phyloP scores from a whole-genome alignment of 2,113 vertebrate species.

The Siniperca chuatsi region DNA sequence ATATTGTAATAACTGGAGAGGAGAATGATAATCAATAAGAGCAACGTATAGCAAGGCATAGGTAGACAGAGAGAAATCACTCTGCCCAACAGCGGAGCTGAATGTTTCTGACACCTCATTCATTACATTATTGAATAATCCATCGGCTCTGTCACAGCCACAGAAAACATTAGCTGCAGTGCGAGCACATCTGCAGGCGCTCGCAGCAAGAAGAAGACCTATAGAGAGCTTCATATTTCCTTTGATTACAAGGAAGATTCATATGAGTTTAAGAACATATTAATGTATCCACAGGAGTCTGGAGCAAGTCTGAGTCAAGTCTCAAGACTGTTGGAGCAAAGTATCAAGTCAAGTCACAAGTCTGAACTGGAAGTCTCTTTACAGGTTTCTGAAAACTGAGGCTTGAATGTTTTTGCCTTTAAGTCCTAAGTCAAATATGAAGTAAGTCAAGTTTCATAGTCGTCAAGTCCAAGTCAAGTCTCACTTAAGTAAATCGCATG shows the following conservation, averaged over 20 bases:
- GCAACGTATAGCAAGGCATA: conserved; percentile 68
- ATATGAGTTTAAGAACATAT: conserved; percentile 39
- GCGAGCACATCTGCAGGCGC: conserved; percentile 48
- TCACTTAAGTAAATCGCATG: not conserved
- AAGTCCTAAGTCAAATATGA: not conserved
- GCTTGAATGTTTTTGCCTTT: not conserved
- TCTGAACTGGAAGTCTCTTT: not conserved
- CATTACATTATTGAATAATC: conserved; percentile 82
- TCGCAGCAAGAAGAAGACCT: conserved; percentile 44
- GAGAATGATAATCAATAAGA: conserved; percentile 82
- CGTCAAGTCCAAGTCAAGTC: not conserved
- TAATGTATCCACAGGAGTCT: conserved; percentile 18
- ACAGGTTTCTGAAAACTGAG: not conserved
- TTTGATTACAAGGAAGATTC: conserved; percentile 52
- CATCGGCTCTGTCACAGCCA: conserved; percentile 69
- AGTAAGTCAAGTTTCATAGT: not conserved
- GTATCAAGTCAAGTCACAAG: conserved; percentile 20
- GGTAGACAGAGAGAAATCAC: conserved; percentile 79
- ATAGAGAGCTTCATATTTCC: conserved; percentile 34
- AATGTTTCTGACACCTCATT: conserved; percentile 80
- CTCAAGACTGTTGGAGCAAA: conserved; percentile 4
- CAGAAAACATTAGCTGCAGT: conserved; percentile 56
- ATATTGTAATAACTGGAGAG: conserved; percentile 83
- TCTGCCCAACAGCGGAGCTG: conserved; percentile 72
- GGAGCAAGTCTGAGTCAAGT: conserved; percentile 1